Base-by-base conservation (phyloP, 2,888 invertebrate genomes). In the Leptothorax acervorum region DNA sequence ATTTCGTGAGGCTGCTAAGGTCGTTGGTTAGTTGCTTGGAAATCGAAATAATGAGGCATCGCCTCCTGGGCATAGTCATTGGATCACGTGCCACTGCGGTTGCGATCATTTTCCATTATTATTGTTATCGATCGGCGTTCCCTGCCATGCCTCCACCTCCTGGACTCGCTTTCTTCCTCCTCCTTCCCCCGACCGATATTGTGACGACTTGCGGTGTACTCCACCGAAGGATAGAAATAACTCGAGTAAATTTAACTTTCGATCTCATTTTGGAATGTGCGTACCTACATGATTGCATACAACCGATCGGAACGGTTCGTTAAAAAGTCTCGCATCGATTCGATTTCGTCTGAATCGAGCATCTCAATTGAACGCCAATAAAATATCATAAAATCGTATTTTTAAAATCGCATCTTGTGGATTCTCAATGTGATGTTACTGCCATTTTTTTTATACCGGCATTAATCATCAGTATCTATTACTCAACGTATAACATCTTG, bases 71-170 rank as follows among this genome's bases (percentile, higher is more conserved):
- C 92, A 92, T 92, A 93, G 93, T 93, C 93, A 93, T 93, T 93
- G 93, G 93, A 93, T 93, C 93, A 93, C 94, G 93, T 93, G 93
- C 93, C 92, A 92, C 92, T 93, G 93, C 92, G 93, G 93, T 93
- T 93, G 93, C 93, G 92, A 93, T 93, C 93, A 93, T 93, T 93
- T 93, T 92, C 93, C 92, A 93, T 93, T 93, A 93, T 93, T 93
- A 93, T 92, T 92, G 90, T 92, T 89, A 93, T 93, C 93, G 93
- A 93, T 93, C 93, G 90, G 85, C 87, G 89, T 87, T 86, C 84
- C 87, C 88, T 85, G 71, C 89, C 88, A 78, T 74, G 70, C 75
- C 82, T 53, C 53, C 78, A 76, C 31, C 31, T 39, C 83, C 66
- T 45, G 51, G 63, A 55, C 85, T 76, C 74, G 84, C 89, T 65